Evolutionary conservation across 2,797 vertebrate species (phyloP).

Genomic region (Merluccius polli): DNA sequence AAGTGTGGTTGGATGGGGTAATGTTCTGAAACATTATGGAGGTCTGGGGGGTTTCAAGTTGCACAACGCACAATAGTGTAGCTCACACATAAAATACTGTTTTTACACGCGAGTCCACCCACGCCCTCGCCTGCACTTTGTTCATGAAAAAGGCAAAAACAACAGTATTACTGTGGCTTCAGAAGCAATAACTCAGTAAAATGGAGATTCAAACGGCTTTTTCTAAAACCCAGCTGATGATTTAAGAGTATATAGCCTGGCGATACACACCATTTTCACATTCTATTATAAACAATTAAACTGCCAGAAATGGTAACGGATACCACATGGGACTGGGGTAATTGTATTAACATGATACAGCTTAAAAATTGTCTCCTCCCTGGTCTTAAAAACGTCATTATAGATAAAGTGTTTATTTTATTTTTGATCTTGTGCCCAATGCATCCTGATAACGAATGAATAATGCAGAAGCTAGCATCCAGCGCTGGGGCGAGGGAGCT

Average conservation of each 20-base stretch:
- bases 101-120: neutral
- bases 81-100: neutral
- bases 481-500: neutral
- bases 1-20: neutral
- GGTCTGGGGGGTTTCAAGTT: neutral
- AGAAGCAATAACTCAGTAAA: neutral
- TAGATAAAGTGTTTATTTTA: constrained; percentile 3
- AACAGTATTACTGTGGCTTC: neutral
- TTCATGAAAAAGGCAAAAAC: neutral
- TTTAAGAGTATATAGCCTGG: neutral
- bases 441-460: neutral
- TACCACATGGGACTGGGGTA: neutral
- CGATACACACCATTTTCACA: neutral
- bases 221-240: neutral
- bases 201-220: neutral
- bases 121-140: neutral
- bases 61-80: neutral
- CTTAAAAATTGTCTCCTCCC: neutral
- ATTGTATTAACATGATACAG: neutral
- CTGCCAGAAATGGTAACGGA: neutral
- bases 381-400: neutral
- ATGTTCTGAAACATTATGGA: neutral
- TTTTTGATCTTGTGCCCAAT: neutral
- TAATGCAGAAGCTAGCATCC: constrained; percentile 3
- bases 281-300: neutral